phyloP scores from a whole-genome alignment of 2,113 vertebrate species.

The Prionailurus bengalensis region DNA sequence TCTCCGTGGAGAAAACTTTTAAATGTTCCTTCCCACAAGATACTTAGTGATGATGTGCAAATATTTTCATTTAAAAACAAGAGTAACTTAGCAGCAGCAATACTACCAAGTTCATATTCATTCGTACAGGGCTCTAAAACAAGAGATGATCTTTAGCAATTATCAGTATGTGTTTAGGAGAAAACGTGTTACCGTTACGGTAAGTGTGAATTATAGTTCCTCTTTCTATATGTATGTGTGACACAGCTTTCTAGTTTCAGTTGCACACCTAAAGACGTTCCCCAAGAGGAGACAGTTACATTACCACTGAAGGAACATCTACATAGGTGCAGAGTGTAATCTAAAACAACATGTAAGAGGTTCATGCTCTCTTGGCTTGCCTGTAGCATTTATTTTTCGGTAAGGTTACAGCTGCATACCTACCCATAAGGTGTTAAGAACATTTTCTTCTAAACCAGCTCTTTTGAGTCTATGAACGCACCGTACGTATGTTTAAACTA shows the following conservation, averaged over 20 bases:
- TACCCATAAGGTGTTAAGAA: not conserved
- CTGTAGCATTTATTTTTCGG: not conserved
- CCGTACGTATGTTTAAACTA: not conserved
- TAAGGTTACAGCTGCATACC: not conserved
- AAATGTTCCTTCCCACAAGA: slow-evolving; percentile 35
- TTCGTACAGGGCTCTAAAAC: not conserved
- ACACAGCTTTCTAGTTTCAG: slow-evolving; percentile 1
- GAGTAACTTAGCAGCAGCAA: not conserved
- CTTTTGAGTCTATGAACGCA: slow-evolving; percentile 29
- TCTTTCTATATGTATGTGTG: not conserved
- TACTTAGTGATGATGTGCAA: not conserved
- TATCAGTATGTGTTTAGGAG: not conserved
- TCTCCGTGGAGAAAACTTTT: slow-evolving; percentile 26
- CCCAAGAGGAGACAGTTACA: not conserved
- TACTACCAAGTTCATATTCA: not conserved
- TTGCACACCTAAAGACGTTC: not conserved
- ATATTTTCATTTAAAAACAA: slow-evolving; percentile 35
- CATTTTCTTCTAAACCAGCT: slow-evolving; percentile 53
- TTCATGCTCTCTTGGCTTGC: slow-evolving; percentile 12
- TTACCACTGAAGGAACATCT: not conserved
- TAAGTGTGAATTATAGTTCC: not conserved
- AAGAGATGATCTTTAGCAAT: not conserved
- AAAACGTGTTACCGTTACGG: not conserved
- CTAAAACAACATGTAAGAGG: not conserved
- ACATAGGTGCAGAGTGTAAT: not conserved